Percentiles rank a stretch among this genome's conserved stretches.
These are phyloP conservation scores for Tiaroga cobitis DNA, from an alignment of 2,797 vertebrate genomes.

Conservation along the genomic window DNA sequence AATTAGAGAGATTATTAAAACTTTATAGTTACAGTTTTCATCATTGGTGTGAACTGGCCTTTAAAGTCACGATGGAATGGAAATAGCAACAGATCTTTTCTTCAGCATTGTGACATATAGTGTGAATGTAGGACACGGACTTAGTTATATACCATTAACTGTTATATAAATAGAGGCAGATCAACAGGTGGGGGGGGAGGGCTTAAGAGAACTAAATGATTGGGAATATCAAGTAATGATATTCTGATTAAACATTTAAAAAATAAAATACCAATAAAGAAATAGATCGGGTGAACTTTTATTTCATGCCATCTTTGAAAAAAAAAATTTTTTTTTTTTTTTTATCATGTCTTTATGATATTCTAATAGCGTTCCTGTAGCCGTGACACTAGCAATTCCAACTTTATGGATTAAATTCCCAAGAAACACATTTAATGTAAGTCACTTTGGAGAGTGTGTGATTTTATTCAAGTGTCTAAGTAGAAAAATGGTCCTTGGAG, in stretches of 20 bases:
- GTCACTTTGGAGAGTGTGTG: neutral
- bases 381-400: neutral
- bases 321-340: too few species aligned
- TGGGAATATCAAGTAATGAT: too few species aligned
- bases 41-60: neutral
- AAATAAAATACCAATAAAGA: neutral
- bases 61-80: neutral
- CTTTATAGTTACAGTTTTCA: neutral
- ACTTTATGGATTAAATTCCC: neutral
- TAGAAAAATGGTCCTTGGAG: neutral
- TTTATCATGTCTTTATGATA: neutral
- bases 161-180: neutral
- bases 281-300: too few species aligned
- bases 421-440: neutral
- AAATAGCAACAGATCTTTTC: neutral
- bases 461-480: neutral
- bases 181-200: neutral
- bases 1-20: neutral
- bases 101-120: neutral
- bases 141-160: neutral
- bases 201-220: neutral
- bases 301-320: neutral
- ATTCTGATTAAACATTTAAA: neutral
- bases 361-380: neutral
- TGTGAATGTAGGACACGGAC: neutral